Percentiles rank a stretch among this genome's conserved stretches.
phyloP scores from a whole-genome alignment of 2,888 invertebrate genomes.

The Caenorhabditis panamensis region DNA sequence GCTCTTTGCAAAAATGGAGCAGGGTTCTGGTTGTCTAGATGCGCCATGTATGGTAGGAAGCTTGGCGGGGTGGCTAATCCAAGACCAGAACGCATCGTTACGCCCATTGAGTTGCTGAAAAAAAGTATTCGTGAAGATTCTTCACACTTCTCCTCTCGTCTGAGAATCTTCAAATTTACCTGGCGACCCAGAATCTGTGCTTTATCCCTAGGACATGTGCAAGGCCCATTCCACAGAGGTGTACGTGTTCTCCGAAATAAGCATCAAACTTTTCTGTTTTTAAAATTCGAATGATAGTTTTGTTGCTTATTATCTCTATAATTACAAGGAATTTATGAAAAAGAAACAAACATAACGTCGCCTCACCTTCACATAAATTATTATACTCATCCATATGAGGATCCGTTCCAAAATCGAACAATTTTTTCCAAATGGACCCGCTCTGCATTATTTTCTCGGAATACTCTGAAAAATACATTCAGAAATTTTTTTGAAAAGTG shows the following conservation, averaged over 20 bases:
- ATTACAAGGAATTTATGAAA: no score
- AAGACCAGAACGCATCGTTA: slow-evolving; percentile 44
- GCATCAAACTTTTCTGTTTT: slow-evolving; percentile 55
- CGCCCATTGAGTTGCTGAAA: slow-evolving; percentile 52
- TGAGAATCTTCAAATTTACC: no score
- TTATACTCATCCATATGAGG: slow-evolving; percentile 34
- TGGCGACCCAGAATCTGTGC: slow-evolving; percentile 67
- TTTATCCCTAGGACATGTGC: slow-evolving; percentile 61
- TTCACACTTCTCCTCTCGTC: no score
- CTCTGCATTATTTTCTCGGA: slow-evolving; percentile 8
- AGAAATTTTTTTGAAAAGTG: not conserved
- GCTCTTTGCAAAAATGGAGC: slow-evolving; percentile 51
- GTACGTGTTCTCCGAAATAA: slow-evolving; percentile 65
- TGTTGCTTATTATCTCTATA: no score
- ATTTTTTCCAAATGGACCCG: not conserved
- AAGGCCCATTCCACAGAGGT: slow-evolving; percentile 64
- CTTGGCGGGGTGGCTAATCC: slow-evolving; percentile 51
- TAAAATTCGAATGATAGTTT: no score
- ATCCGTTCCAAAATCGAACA: slow-evolving; percentile 17
- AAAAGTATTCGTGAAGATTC: slow-evolving; percentile 46
- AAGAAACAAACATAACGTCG: no score
- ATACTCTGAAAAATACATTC: not conserved
- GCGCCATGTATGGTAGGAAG: slow-evolving; percentile 40
- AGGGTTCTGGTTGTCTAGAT: slow-evolving; percentile 30
- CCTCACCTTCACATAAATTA: slow-evolving; percentile 27